Conservation (phyloP, 2,113 vertebrate species). For the Trematomus loennbergii region DNA sequence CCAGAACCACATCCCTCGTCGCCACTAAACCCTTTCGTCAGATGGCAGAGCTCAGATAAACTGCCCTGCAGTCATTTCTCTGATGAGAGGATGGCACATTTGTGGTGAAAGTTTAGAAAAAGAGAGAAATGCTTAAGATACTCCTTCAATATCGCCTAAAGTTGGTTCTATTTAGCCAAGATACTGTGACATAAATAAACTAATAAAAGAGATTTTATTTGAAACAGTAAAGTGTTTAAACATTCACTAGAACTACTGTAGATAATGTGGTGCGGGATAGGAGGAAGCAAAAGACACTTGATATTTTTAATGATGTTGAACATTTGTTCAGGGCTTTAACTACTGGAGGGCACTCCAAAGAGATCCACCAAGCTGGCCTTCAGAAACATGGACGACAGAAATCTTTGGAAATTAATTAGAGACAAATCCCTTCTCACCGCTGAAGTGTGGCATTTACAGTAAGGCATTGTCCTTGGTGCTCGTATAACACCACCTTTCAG, state of each 20-base stretch:
- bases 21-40: conserved; percentile 81
- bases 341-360: conserved; percentile 69
- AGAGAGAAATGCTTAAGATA: conserved; percentile 29
- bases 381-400: conserved; percentile 68
- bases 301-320: conserved; percentile 80
- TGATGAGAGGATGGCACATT: conserved; percentile 47
- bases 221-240: conserved; percentile 37
- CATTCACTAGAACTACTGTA: conserved; percentile 40
- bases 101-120: conserved; percentile 51
- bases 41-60: conserved; percentile 83
- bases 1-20: conserved; percentile 83
- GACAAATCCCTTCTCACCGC: conserved; percentile 81
- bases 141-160: conserved; percentile 10
- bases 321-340: conserved; percentile 72
- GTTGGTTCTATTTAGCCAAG: background rate
- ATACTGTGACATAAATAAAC: no score
- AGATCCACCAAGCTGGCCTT: conserved; percentile 68
- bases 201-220: background rate
- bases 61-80: conserved; percentile 70
- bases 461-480: conserved; percentile 83
- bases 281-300: conserved; percentile 68
- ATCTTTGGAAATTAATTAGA: conserved; percentile 86
- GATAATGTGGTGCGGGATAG: conserved; percentile 39
- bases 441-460: conserved; percentile 87
- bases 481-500: conserved; percentile 79